These are phyloP conservation scores for Indicator maculatus DNA, from an alignment of 2,113 vertebrate genomes.

Conservation along the genomic window DNA sequence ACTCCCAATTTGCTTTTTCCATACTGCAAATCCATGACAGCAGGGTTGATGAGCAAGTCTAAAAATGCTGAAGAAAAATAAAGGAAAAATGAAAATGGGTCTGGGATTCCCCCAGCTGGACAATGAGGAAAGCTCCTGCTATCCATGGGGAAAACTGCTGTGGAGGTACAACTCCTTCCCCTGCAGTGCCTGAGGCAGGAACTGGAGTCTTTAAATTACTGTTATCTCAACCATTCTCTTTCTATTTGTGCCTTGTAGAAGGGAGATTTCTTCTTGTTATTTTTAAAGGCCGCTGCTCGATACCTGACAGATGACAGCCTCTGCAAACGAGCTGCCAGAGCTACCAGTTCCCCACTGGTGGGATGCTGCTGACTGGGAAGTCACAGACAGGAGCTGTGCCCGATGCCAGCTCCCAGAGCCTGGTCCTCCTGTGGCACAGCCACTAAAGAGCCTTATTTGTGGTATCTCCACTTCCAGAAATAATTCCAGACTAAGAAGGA, in stretches of 20 bases:
- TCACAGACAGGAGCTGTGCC: neutral
- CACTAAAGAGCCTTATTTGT: neutral
- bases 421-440: neutral
- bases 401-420: neutral
- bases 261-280: neutral
- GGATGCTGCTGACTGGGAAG: neutral
- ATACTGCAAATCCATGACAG: neutral
- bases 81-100: neutral
- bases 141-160: neutral
- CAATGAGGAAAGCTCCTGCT: neutral
- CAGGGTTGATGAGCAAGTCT: neutral
- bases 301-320: neutral
- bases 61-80: neutral
- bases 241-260: neutral
- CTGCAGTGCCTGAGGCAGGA: neutral
- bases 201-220: neutral
- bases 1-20: neutral
- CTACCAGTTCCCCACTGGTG: neutral
- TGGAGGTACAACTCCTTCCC: neutral
- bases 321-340: neutral
- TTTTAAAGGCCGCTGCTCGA: neutral
- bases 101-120: neutral
- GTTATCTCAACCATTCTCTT: neutral
- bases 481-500: neutral
- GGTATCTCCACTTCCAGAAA: neutral